Base-by-base conservation (phyloP, 2,888 invertebrate genomes). In the Drosophila helvetica region DNA sequence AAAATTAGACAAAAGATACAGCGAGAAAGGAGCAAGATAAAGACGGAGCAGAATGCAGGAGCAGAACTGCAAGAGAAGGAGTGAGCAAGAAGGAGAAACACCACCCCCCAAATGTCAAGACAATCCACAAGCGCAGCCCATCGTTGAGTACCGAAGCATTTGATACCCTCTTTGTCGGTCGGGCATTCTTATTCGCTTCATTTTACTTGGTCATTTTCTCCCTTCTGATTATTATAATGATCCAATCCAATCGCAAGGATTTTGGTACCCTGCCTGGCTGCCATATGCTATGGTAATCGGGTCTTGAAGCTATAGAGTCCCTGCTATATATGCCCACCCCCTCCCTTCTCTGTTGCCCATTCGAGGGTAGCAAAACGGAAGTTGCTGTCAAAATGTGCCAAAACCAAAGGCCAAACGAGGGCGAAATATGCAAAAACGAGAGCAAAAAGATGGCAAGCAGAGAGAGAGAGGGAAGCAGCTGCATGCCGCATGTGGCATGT, bases 311-410 rank as follows among this genome's bases (percentile, higher is more conserved):
- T n/a, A n/a, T n/a, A n/a, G n/a, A n/a, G n/a, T n/a, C n/a, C n/a
- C n/a, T n/a, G n/a, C n/a, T n/a, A n/a, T n/a, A n/a, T n/a, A n/a
- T n/a, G n/a, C n/a, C n/a, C n/a, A n/a, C n/a, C n/a, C n/a, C n/a
- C n/a, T n/a, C n/a, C 27, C 27, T 8, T 2, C 1, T 27, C 27
- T 1, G 27, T 27, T 27, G 38, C 47, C 33, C 30, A 1, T 46
- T 51, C 54, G 22, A 27, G 57, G 38, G 38, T 38, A 38, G n/a
- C 38, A 47, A 68, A 79, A 64, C 72, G 79, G 79, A 78, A 78
- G 69, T 73, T 65, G 69, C 67, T 81, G 79, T 79, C 79, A 72
- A 80, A 78, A 57, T 63, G 47, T 64, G 77, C 48, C 47, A 50
- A 43, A 54, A 54, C 0, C 33, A 18, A n/a, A 9, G 19, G 47